phyloP scores from a whole-genome alignment of 2,888 invertebrate genomes.

The Aspidiotus rigidus region DNA sequence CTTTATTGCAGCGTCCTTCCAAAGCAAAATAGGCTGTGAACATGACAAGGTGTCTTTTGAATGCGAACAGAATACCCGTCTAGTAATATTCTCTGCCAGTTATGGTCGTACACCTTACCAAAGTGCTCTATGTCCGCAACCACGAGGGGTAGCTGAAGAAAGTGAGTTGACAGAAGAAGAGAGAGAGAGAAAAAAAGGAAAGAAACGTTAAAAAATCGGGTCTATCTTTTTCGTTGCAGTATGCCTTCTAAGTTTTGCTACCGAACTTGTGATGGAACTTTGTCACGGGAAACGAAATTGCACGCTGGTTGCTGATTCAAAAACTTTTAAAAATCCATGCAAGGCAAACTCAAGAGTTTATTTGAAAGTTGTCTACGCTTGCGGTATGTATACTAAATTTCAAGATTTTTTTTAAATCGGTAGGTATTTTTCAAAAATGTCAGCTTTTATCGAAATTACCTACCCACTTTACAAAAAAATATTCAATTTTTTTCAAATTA shows the following conservation, averaged over 20 bases:
- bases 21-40: constrained; percentile 87
- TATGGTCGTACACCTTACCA: constrained; percentile 83
- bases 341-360: constrained; percentile 67
- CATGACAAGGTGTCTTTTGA: constrained; percentile 77
- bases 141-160: constrained; percentile 75
- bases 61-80: constrained; percentile 76
- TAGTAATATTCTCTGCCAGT: constrained; percentile 86
- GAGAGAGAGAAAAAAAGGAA: background rate
- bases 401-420: background rate
- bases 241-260: constrained; percentile 77
- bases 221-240: constrained; percentile 51
- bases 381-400: constrained; percentile 55
- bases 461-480: no score
- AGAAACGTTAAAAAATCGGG: background rate
- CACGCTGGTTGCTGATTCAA: constrained; percentile 66
- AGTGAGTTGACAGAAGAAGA: constrained; percentile 50
- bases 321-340: constrained; percentile 75
- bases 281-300: constrained; percentile 76
- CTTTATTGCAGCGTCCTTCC: constrained; percentile 68
- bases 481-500: no score
- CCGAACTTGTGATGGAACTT: constrained; percentile 80
- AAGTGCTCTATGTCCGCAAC: constrained; percentile 76
- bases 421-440: no score
- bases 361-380: constrained; percentile 77
- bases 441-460: no score